Conservation (phyloP, 1,140 invertebrate species). For the Arion vulgaris region DNA sequence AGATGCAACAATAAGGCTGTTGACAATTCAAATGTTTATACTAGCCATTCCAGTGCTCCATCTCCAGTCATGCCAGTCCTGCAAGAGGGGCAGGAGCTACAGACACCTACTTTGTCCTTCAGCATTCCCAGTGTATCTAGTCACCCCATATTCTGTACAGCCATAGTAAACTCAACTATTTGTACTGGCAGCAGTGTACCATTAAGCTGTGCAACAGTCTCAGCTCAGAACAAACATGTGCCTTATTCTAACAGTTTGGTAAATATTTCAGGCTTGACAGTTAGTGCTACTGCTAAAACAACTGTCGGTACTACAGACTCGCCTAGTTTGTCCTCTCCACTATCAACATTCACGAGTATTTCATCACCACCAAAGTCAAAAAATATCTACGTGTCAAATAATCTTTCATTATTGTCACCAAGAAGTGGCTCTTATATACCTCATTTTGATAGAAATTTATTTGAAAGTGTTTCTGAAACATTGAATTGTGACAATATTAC, state of each 20-base stretch:
- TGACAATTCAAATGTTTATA: too few species aligned
- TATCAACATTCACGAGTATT: not conserved
- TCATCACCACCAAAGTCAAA: slow-evolving; percentile 2
- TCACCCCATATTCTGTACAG: not conserved
- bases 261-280: not conserved
- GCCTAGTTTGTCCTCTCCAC: not conserved
- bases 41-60: slow-evolving; percentile 28
- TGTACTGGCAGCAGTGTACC: not conserved
- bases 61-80: slow-evolving; percentile 33
- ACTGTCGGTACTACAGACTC: not conserved
- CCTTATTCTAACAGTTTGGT: slow-evolving; percentile 3
- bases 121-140: slow-evolving; percentile 18
- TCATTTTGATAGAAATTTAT: slow-evolving; percentile 19
- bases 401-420: not conserved
- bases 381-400: not conserved
- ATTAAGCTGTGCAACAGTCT: not conserved
- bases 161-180: not conserved
- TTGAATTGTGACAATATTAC: not conserved
- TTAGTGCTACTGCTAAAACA: not conserved
- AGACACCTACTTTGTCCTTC: too few species aligned
- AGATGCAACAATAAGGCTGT: not conserved
- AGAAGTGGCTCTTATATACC: not conserved
- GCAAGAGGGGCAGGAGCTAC: not conserved
- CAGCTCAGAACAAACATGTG: not conserved
- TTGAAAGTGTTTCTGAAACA: slow-evolving; percentile 21